Percentiles rank a stretch among this genome's conserved stretches.
These are phyloP conservation scores for Eurystomus gularis DNA, from an alignment of 2,113 vertebrate genomes.

Conservation along the genomic window DNA sequence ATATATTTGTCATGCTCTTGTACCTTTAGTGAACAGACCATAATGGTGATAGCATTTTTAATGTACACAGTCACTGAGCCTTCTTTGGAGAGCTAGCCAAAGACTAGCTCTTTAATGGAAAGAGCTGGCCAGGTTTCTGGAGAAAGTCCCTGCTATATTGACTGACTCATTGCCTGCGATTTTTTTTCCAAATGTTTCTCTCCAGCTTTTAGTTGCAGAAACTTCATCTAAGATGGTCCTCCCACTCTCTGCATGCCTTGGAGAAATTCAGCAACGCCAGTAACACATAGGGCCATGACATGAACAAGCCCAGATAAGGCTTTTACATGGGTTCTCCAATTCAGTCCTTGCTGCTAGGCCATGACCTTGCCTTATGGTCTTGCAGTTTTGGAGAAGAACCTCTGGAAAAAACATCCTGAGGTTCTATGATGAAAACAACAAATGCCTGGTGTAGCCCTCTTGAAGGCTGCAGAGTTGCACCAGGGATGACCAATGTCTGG, in stretches of 20 bases:
- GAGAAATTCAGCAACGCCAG: neutral
- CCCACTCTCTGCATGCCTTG: neutral
- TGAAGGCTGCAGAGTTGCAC: neutral
- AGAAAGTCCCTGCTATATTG: neutral
- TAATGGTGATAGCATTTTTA: slow-evolving; percentile 71
- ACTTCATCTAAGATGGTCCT: neutral
- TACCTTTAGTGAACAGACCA: slow-evolving; percentile 80
- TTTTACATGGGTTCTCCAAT: neutral
- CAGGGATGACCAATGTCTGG: neutral
- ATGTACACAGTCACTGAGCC: slow-evolving; percentile 56
- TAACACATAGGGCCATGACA: fast-evolving
- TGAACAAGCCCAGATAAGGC: neutral
- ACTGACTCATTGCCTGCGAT: neutral
- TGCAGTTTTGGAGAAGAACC: neutral
- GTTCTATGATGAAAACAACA: neutral
- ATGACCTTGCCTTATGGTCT: neutral
- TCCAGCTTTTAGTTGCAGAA: neutral
- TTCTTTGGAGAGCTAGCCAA: slow-evolving; percentile 38
- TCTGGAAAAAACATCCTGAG: neutral
- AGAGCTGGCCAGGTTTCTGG: neutral
- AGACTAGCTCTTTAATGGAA: neutral
- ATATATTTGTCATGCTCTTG: slow-evolving; percentile 83
- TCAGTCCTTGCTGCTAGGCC: neutral
- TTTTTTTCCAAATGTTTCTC: neutral
- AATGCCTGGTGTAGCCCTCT: fast-evolving